Base-by-base conservation (phyloP, 2,888 invertebrate genomes). In the Epistrophe eligans region DNA sequence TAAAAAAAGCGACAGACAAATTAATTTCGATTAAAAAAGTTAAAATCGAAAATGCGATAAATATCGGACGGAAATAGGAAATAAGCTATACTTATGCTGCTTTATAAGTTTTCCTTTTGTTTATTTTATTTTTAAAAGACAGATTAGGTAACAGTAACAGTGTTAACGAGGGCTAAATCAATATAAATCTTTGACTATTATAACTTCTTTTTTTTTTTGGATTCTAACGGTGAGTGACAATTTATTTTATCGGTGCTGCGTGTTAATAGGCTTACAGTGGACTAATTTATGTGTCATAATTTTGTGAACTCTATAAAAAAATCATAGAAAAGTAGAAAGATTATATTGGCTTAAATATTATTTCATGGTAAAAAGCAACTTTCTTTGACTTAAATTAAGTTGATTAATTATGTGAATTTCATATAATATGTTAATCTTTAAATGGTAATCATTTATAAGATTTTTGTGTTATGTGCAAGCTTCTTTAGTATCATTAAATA, bases 61-160 rank as follows among this genome's bases (percentile, higher is more conserved):
- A 17, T 32, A 66, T 66, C 11, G n/a, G 17, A 17, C 48, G 64
- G 64, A 64, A 66, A 66, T 66, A 32, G 64, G 48, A 66, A 48
- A 66, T 66, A 66, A 66, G 28, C 64, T 45, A 43, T 43, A 3
- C 8, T 17, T 38, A 40, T 19, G 17, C 5, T n/a, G 13, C 32
- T 32, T 3, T 58, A 10, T 43, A 13, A 35, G 8, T 35, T 35
- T 6, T 35, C 5, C 5, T 4, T 24, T 35, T 28, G 5, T 28
- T 48, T 32, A 4, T 45, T 45, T 48, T 32, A 10, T 48, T 45
- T 48, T 10, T 32, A 13, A 48, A n/a, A 48, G 32, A 17, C 28
- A 48, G 48, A 48, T 32, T 48, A 45, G 43, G 1, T 43, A 15
- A 32, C 32, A 4, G 2, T 1, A 43, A 19, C 58, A 64, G 45